Percentiles rank a stretch among this genome's conserved stretches.
These are phyloP conservation scores for Gyps fulvus DNA, from an alignment of 2,113 vertebrate genomes.

Conservation along the genomic window DNA sequence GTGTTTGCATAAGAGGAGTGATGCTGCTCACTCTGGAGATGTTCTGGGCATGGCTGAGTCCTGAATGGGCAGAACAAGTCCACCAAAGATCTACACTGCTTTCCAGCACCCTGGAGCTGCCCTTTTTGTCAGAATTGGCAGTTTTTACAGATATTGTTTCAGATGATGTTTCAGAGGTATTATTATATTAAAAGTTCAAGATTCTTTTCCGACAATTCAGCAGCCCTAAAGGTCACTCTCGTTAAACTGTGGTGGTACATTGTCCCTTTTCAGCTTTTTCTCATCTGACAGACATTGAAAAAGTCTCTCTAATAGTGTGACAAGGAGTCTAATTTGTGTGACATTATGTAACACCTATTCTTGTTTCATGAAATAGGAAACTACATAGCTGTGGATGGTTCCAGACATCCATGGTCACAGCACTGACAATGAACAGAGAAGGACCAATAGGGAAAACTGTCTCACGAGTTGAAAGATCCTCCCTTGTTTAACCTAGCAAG, in stretches of 20 bases:
- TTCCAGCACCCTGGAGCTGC: not conserved
- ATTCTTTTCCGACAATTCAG: not conserved
- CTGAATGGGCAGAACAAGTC: not conserved
- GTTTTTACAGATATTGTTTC: not conserved
- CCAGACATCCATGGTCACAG: not conserved
- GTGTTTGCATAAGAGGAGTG: not conserved
- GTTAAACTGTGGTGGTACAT: not conserved
- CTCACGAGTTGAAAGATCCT: not conserved
- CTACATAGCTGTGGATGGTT: not conserved
- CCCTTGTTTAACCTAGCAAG: not conserved
- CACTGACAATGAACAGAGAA: not conserved
- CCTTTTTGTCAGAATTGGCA: not conserved
- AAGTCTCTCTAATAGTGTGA: not conserved
- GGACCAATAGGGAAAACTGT: not conserved
- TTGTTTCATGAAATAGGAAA: not conserved
- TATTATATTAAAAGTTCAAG: not conserved
- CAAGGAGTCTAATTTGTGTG: not conserved
- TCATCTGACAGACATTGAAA: not conserved
- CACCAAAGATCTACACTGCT: not conserved
- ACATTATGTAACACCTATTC: not conserved
- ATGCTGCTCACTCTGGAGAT: not conserved
- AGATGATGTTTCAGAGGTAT: not conserved
- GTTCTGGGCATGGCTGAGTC: not conserved
- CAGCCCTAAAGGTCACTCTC: not conserved
- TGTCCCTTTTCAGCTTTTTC: not conserved